phyloP scores from a whole-genome alignment of 2,113 vertebrate species.

The Arvicanthis niloticus region DNA sequence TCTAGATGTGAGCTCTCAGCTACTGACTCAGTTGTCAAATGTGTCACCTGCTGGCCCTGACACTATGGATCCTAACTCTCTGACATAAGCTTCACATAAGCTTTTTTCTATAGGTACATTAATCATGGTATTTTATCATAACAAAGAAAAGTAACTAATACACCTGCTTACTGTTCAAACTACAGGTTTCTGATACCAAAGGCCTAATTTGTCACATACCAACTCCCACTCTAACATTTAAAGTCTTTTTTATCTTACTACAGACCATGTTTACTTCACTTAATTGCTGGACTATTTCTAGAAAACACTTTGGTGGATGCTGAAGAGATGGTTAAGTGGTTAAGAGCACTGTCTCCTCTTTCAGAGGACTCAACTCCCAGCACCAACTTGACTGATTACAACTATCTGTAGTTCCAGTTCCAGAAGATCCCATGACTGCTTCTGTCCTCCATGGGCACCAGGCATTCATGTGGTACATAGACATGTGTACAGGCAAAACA shows the following conservation, averaged over 20 bases:
- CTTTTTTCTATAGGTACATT: neutral
- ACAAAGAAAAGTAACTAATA: neutral
- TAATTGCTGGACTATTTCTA: neutral
- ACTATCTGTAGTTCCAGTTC: neutral
- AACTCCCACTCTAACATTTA: neutral
- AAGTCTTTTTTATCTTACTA: neutral
- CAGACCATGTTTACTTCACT: neutral
- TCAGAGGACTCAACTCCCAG: neutral
- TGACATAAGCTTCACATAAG: neutral
- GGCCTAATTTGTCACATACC: neutral
- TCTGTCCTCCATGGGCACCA: neutral
- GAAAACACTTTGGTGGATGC: neutral
- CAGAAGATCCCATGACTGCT: neutral
- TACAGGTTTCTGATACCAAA: neutral
- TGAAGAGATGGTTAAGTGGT: neutral
- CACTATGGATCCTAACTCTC: neutral
- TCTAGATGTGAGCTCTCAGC: neutral
- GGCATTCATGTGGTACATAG: neutral
- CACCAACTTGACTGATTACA: neutral
- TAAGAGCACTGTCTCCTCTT: neutral
- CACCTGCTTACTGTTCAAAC: neutral
- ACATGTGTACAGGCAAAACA: neutral
- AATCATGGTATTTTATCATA: neutral
- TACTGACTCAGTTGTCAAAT: neutral
- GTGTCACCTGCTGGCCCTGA: neutral